Base-by-base conservation (phyloP, 2,888 invertebrate genomes). In the Lamellibrachia columna region DNA sequence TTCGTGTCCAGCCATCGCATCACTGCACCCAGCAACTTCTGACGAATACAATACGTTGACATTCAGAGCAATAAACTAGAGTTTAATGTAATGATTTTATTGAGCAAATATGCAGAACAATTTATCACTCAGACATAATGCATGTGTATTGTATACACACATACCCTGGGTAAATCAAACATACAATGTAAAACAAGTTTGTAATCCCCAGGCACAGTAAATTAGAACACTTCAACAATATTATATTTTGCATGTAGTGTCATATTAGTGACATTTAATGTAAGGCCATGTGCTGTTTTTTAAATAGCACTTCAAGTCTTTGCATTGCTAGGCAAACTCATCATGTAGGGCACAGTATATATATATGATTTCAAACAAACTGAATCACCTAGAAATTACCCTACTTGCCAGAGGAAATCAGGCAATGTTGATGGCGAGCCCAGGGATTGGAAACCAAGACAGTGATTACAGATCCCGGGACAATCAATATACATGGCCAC, bases 21-120 rank as follows among this genome's bases (percentile, higher is more conserved):
- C 53, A 93, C 90, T n/a, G 55, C 90, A 22, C 93, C 93, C 15
- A 94, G 40, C 53, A 94, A 91, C 55, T 93, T 92, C 94, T 94
- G 93, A 28, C 93, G 15, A 91, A 58, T 90, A 55, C 52, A 52
- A 91, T 91, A 91, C 40, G 9, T 52, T 11, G 8, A 91, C 28
- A 52, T 8, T 92, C n/a, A 75, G 3, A 9, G n/a, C n/a, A 40
- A 53, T 52, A 28, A 28, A 28, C 28, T 53, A 60, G 52, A 75
- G 55, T n/a, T 52, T 91, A 52, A 40, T 91, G 53, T 92, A 53
- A 90, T 52, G 53, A 53, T 55, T 52, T 90, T 52, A 60, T 90
- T 53, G 52, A 90, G 90, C n/a, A 55, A 92, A 52, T 92, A 92
- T 91, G n/a, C 40, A 52, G 52, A 52, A 52, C 90, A 90, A 92